Base-by-base conservation (phyloP, 35 echinoderm and acorn worm species). In the Chiridota heheva region DNA sequence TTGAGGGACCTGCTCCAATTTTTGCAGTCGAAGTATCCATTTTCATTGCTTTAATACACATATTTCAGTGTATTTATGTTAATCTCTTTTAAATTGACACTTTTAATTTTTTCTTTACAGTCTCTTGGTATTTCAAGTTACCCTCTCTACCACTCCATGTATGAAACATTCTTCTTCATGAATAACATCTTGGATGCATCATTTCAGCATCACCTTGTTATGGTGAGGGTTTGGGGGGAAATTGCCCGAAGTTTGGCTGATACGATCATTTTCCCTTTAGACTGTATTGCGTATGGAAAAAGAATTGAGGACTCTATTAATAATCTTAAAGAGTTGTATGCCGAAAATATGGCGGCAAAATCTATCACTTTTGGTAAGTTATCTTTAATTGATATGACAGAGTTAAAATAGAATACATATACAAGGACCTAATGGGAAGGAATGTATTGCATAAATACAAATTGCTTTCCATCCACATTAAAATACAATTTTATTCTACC, bases 321-420 rank as follows among this genome's bases (percentile, higher is more conserved):
- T 24, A 29, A 64, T 17, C 30, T 98, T 42, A 88, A 92, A 42
- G 58, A 17, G 0, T 36, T 30, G 31, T 92, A 98, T 51, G 73
- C 61, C 44, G 70, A 74, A 16, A 39, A 91, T 31, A 98, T 98
- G 95, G 40, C 46, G 17, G 63, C 55, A 0, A 60, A 87, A 45
- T 73, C 69, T 2, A 98, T 98, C 36, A 98, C 95, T 51, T 98
- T 91, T 46, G 95, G 95, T 98, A 56, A 92, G 89, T 82, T 27
- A 24, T 8, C 2, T n/a, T n/a, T n/a, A n/a, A n/a, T n/a, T n/a
- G n/a, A n/a, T n/a, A n/a, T n/a, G n/a, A n/a, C n/a, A n/a, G n/a
- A n/a, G n/a, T n/a, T n/a, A n/a, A n/a, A n/a, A n/a, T n/a, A n/a
- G n/a, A n/a, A n/a, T n/a, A n/a, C n/a, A n/a, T n/a, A n/a, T n/a